Evolutionary conservation across 2,797 vertebrate genomes (phyloP).

Genomic region (Acanthurus leucopareius): DNA sequence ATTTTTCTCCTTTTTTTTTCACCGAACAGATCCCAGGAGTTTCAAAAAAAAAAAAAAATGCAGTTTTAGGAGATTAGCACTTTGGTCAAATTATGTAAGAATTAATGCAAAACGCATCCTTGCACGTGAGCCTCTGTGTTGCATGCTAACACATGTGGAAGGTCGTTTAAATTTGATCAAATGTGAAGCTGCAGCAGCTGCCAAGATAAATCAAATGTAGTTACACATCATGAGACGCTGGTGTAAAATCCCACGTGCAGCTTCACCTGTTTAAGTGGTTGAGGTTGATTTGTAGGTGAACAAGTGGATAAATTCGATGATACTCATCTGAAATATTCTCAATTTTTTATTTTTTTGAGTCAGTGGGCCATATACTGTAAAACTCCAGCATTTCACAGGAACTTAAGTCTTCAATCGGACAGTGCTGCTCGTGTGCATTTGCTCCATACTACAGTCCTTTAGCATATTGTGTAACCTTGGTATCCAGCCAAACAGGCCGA

Average conservation of each 20-base stretch:
- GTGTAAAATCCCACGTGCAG: too few species aligned
- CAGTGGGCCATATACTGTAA: too few species aligned
- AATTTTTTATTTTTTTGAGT: background rate
- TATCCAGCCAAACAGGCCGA: too few species aligned
- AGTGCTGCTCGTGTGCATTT: too few species aligned
- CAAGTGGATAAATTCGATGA: background rate
- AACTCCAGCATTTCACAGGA: background rate
- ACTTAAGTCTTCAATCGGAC: background rate
- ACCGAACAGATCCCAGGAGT: conserved; percentile 16
- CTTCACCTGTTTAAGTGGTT: too few species aligned
- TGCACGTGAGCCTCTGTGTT: background rate
- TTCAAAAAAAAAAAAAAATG: conserved; percentile 21
- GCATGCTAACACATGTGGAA: background rate
- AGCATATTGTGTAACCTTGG: too few species aligned
- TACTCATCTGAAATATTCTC: background rate
- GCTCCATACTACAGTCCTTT: too few species aligned
- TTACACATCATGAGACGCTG: background rate
- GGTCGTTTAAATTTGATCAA: conserved; percentile 16
- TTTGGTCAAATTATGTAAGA: conserved; percentile 1
- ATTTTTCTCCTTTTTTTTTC: background rate
- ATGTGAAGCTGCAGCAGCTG: conserved; percentile 15
- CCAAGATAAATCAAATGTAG: background rate
- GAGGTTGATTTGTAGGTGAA: too few species aligned
- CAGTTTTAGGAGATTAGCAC: conserved; percentile 21
- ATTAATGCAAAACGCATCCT: too few species aligned